These are phyloP conservation scores for Xiphophorus maculatus DNA, from an alignment of 2,113 vertebrate genomes.

Conservation along the genomic window DNA sequence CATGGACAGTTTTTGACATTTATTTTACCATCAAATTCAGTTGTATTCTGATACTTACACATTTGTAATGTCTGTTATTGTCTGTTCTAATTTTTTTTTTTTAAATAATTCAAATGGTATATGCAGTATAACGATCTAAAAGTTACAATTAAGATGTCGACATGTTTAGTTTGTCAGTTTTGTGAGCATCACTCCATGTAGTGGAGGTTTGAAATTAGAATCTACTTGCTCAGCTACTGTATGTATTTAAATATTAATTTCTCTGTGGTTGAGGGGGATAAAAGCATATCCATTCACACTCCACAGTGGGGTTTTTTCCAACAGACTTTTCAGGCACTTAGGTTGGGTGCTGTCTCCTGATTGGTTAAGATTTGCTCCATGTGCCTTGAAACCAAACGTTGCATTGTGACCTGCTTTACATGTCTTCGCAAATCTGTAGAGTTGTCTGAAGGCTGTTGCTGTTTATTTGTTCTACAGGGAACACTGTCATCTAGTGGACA, in stretches of 20 bases:
- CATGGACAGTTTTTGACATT: neutral
- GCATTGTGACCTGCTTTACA: neutral
- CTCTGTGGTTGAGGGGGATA: neutral
- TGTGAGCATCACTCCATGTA: neutral
- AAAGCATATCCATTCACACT: neutral
- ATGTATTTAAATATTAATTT: neutral
- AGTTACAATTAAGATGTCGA: neutral
- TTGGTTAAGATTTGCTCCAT: neutral
- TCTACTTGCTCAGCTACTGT: neutral
- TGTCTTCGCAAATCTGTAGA: neutral
- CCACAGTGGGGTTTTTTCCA: neutral
- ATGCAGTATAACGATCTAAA: neutral
- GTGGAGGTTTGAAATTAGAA: neutral
- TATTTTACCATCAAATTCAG: slow-evolving; percentile 13
- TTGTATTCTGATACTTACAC: neutral
- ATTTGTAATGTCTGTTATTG: neutral
- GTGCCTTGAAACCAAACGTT: neutral
- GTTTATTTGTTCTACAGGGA: neutral
- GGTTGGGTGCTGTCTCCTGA: neutral
- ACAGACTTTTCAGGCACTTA: neutral
- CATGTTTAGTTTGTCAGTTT: too few relatives aligned
- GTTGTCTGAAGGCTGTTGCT: neutral
- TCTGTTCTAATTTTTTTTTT: neutral
- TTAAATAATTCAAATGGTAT: slow-evolving; percentile 14
- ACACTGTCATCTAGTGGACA: neutral